Base-by-base conservation (phyloP, 1,140 invertebrate species). In the Lordiphosa collinella region DNA sequence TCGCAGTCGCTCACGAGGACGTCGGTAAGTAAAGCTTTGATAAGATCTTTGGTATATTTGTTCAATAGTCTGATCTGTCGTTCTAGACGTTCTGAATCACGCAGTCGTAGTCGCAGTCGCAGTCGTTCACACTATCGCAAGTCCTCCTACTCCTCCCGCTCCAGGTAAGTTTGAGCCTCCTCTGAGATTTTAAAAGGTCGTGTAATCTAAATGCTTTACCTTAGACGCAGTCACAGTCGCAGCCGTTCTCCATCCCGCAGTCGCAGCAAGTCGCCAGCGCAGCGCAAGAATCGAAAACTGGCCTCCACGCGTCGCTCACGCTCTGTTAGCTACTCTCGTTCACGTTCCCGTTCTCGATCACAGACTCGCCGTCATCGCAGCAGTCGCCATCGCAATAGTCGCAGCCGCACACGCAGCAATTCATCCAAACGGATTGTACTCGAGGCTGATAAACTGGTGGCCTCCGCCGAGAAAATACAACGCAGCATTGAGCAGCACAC, bases 1-100 rank as follows among this genome's bases (percentile, higher is more conserved):
- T 62, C 90, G 90, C 2, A 90, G 89, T 13, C 88, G 87, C 10
- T 90, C 89, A 4, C 73, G 89, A 5, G 90, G 89, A 25, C 84
- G 65, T 5, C 65, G 76, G 54, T 86, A 61, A 74, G 73, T 73
- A 47, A 14, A 11, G 7, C 9, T 51, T 31, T 0, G 5, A 25
- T 48, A 38, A 12, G 22, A 54, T 35, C 5, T 10, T 52, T 25
- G 43, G 2, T 47, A 60, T 13, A 64, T 67, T 14, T 70, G 40
- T 63, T 32, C 4, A 35, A 35, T 46, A 82, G 72, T 35, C 50
- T 82, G 8, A 70, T 82, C 10, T 80, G 75, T 55, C 78, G 78
- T 58, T 84, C 71, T 8, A 88, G 79, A 16, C 73, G 78, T 12
- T 82, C 76, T 4, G 63, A 76, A 36, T 72, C 78, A 4, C 75